Percentiles rank a stretch among this genome's conserved stretches.
These are phyloP conservation scores for Dipodomys ordii DNA, from an alignment of 2,113 vertebrate genomes.

Conservation along the genomic window DNA sequence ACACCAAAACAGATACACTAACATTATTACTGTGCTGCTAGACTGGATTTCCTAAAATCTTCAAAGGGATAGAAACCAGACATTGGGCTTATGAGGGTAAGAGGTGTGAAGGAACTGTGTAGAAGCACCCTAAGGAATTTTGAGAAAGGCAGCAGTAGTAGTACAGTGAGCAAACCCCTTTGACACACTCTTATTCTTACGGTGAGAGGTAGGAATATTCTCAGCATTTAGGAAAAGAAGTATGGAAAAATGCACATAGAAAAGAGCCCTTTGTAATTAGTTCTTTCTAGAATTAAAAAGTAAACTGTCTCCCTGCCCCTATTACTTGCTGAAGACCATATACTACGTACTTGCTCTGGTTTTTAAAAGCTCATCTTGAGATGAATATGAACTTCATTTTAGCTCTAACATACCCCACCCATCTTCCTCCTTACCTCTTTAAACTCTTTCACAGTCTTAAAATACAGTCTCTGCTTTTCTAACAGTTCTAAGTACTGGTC, in stretches of 20 bases:
- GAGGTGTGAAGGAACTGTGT: not conserved
- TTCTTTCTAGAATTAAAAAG: slow-evolving; percentile 16
- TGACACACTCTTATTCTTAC: not conserved
- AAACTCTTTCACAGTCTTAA: slow-evolving; percentile 99
- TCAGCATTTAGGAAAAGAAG: not conserved
- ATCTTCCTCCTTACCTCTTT: slow-evolving; percentile 92
- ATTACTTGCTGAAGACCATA: not conserved
- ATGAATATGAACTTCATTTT: not conserved
- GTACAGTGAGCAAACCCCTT: not conserved
- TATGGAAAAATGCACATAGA: not conserved
- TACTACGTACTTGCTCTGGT: not conserved
- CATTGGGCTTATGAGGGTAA: not conserved
- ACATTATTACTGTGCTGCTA: not conserved
- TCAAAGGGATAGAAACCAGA: not conserved
- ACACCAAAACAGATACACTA: not conserved
- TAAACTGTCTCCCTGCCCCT: not conserved
- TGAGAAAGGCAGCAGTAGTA: not conserved
- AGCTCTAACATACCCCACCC: not conserved
- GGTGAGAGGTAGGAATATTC: not conserved
- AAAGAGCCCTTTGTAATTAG: not conserved
- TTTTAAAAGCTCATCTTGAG: not conserved
- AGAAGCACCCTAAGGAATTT: not conserved
- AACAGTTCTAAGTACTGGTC: slow-evolving; percentile 97
- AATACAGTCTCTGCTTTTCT: slow-evolving; percentile 97
- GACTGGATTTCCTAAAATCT: not conserved